phyloP scores from a whole-genome alignment of 2,888 invertebrate species.

The Galerucella nymphaeae region DNA sequence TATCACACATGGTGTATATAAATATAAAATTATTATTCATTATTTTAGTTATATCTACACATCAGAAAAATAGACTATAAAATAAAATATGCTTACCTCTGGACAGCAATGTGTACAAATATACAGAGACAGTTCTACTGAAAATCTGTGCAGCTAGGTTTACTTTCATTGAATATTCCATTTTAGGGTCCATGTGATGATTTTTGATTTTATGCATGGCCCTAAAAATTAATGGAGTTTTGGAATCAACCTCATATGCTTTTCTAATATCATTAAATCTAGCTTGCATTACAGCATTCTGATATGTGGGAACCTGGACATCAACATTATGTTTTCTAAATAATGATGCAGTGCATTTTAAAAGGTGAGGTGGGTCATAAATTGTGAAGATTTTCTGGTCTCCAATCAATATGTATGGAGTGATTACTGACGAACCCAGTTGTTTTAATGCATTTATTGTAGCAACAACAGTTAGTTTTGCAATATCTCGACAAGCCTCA shows the following conservation, averaged over 20 bases:
- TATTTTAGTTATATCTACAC: too few relatives aligned
- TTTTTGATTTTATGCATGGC: slow-evolving; percentile 41
- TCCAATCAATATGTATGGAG: slow-evolving; percentile 27
- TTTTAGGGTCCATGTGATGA: slow-evolving; percentile 42
- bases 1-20: too few relatives aligned
- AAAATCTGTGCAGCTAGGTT: slow-evolving; percentile 45
- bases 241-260: slow-evolving; percentile 36
- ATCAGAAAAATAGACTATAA: too few relatives aligned
- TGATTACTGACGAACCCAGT: slow-evolving; percentile 22
- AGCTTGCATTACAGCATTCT: slow-evolving; percentile 10
- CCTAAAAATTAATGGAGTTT: slow-evolving; percentile 34
- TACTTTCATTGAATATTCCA: slow-evolving; percentile 49
- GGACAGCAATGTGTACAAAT: slow-evolving; percentile 38
- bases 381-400: slow-evolving; percentile 33
- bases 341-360: slow-evolving; percentile 28
- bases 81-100: slow-evolving; percentile 6
- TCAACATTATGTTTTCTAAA: slow-evolving; percentile 28
- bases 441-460: slow-evolving; percentile 24
- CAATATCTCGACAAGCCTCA: slow-evolving; percentile 5
- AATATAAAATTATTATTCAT: too few relatives aligned
- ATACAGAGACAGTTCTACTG: slow-evolving; percentile 36
- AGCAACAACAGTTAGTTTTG: slow-evolving; percentile 13
- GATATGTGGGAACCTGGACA: background rate
- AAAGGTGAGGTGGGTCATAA: slow-evolving; percentile 33
- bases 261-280: slow-evolving; percentile 26